A percentile compares a stretch with the other conserved stretches of the same genome.
These are phyloP conservation scores for Sorex araneus DNA, from an alignment of 2,113 vertebrate species.

Conservation along the genomic window DNA sequence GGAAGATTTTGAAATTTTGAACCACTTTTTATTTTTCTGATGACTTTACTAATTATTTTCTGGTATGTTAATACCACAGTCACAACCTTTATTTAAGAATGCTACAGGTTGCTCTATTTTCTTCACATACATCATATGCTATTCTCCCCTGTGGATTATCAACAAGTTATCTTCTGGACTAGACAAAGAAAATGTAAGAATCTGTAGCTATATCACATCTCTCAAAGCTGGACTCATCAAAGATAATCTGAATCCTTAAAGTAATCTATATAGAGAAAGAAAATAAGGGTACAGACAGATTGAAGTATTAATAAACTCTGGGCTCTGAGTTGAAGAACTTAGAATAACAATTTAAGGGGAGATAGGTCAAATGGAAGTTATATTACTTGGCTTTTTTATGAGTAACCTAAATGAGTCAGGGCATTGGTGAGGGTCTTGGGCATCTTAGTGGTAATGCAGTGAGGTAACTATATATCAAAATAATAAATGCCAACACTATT, in stretches of 20 bases:
- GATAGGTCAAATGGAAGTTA: too few species aligned
- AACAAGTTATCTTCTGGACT: not conserved
- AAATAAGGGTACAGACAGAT: too few species aligned
- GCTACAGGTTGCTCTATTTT: not conserved
- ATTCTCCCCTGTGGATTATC: not conserved
- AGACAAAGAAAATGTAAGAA: not conserved
- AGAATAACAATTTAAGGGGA: too few species aligned
- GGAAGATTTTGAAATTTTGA: not conserved
- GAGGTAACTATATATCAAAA: too few species aligned
- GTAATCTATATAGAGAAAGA: too few species aligned
- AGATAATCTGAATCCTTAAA: not conserved
- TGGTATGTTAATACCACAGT: not conserved
- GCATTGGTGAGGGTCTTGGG: too few species aligned
- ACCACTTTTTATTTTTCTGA: conserved; percentile 6
- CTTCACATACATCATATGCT: not conserved
- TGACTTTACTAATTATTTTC: not conserved
- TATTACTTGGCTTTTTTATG: too few species aligned
- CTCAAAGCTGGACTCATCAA: not conserved
- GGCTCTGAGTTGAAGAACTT: too few species aligned
- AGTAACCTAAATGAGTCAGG: too few species aligned
- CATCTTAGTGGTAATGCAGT: too few species aligned
- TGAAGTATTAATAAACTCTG: too few species aligned
- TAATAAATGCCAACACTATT: too few species aligned
- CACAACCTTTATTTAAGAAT: not conserved
- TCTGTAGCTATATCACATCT: not conserved